These are phyloP conservation scores for Punctoribates punctum DNA, from an alignment of 2,888 invertebrate genomes.

Conservation along the genomic window DNA sequence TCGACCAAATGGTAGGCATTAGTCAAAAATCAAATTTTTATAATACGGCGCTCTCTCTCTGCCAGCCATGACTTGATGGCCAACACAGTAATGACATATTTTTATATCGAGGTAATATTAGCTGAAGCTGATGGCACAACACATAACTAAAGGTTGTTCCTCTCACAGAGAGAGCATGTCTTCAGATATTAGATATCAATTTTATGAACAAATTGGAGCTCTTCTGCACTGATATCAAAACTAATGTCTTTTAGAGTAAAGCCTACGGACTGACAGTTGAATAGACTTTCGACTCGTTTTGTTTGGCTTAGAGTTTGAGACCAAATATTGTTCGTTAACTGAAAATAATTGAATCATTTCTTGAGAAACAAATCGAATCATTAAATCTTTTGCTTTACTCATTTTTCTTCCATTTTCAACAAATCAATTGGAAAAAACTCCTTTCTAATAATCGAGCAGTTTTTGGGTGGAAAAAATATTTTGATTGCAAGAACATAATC, in stretches of 20 bases:
- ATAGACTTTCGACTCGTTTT: no score
- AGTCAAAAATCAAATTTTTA: constrained; percentile 14
- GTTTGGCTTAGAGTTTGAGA: no score
- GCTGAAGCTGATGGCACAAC: no score
- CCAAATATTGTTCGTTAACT: no score
- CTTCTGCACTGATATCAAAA: background rate
- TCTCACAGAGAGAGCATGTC: background rate
- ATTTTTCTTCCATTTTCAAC: background rate
- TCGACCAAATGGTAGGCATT: constrained; percentile 7
- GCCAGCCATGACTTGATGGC: background rate
- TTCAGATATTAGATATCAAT: background rate
- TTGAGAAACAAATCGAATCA: background rate
- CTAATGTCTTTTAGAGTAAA: background rate
- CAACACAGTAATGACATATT: background rate
- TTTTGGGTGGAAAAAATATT: background rate
- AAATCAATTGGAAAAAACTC: background rate
- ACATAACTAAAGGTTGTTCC: no score
- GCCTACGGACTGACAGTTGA: background rate
- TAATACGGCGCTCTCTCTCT: background rate
- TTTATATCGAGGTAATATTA: constrained; percentile 5
- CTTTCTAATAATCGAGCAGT: background rate
- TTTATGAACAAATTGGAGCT: constrained; percentile 2
- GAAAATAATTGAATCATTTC: background rate
- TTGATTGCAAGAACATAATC: background rate
- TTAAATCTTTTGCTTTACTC: background rate